These are phyloP conservation scores for Melinopterus prodromus DNA, from an alignment of 2,888 invertebrate species.

Conservation along the genomic window DNA sequence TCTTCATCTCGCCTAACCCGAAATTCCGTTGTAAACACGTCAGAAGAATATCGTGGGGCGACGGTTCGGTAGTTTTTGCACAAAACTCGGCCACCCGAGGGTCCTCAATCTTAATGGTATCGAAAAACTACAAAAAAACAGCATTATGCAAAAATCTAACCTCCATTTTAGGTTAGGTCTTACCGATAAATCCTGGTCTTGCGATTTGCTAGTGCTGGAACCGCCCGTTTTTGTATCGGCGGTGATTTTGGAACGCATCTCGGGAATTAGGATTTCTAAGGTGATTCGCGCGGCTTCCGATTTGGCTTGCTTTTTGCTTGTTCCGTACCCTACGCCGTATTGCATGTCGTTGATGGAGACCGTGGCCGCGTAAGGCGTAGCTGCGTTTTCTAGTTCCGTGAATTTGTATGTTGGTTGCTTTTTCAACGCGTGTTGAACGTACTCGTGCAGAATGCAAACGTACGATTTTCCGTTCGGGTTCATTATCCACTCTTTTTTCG, in stretches of 20 bases:
- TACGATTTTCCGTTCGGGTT: constrained; percentile 97
- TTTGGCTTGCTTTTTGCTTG: constrained; percentile 96
- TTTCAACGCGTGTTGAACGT: constrained; percentile 93
- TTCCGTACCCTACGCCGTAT: constrained; percentile 93
- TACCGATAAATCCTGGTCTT: constrained; percentile 64
- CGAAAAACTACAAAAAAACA: constrained; percentile 73
- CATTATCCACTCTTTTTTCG: constrained; percentile 91
- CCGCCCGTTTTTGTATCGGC: constrained; percentile 65
- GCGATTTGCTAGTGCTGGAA: constrained; percentile 58
- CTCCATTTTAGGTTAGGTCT: constrained; percentile 37
- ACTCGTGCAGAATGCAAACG: constrained; percentile 97
- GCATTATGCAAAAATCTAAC: background rate
- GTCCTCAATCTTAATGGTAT: constrained; percentile 93
- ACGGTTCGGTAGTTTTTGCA: constrained; percentile 94
- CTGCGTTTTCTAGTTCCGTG: constrained; percentile 91
- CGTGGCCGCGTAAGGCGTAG: constrained; percentile 93
- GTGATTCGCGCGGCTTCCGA: constrained; percentile 91
- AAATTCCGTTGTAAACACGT: constrained; percentile 94
- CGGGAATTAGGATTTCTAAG: constrained; percentile 90
- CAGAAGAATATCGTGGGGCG: constrained; percentile 91
- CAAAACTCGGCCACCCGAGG: constrained; percentile 94
- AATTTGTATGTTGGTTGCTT: constrained; percentile 94
- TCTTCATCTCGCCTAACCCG: constrained; percentile 88
- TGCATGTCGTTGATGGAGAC: constrained; percentile 91
- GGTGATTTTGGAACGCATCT: constrained; percentile 84